These are phyloP conservation scores for Poecilia velifera DNA, from an alignment of 2,797 vertebrate genomes.

Conservation along the genomic window DNA sequence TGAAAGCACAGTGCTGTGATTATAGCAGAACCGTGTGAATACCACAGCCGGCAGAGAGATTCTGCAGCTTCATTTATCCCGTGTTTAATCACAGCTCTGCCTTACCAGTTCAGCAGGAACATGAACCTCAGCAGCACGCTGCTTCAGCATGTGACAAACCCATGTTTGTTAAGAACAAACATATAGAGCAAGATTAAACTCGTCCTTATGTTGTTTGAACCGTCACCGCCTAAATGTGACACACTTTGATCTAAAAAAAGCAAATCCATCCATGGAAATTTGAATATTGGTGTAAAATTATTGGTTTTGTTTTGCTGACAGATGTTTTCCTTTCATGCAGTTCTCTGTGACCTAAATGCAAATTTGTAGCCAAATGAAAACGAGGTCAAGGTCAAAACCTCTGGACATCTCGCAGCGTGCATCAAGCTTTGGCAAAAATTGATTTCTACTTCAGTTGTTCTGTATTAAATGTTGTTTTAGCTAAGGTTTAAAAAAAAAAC, in stretches of 20 bases:
- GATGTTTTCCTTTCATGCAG: not conserved
- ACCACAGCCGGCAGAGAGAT: conserved; percentile 71
- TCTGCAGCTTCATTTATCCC: conserved; percentile 46
- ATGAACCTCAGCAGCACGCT: not conserved
- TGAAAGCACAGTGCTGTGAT: conserved; percentile 69
- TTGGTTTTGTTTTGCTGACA: not conserved
- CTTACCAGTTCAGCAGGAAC: conserved; percentile 34
- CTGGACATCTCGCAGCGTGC: not conserved
- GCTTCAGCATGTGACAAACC: conserved; percentile 12
- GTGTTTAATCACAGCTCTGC: conserved; percentile 24
- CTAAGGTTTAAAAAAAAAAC: not conserved
- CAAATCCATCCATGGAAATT: not conserved
- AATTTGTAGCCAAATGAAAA: not conserved
- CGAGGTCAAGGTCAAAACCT: not conserved
- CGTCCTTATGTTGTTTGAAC: not conserved
- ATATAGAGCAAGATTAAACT: not conserved
- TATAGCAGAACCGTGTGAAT: conserved; percentile 74
- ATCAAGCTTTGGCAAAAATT: not conserved
- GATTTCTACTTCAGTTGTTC: conserved; percentile 2
- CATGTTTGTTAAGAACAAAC: conserved; percentile 12
- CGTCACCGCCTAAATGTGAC: not conserved
- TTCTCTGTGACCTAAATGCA: not conserved
- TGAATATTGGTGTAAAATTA: not conserved
- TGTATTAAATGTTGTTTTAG: not conserved
- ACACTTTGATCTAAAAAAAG: not conserved